Conservation (phyloP, 1,140 invertebrate species). For the Platyscapa corneri region DNA sequence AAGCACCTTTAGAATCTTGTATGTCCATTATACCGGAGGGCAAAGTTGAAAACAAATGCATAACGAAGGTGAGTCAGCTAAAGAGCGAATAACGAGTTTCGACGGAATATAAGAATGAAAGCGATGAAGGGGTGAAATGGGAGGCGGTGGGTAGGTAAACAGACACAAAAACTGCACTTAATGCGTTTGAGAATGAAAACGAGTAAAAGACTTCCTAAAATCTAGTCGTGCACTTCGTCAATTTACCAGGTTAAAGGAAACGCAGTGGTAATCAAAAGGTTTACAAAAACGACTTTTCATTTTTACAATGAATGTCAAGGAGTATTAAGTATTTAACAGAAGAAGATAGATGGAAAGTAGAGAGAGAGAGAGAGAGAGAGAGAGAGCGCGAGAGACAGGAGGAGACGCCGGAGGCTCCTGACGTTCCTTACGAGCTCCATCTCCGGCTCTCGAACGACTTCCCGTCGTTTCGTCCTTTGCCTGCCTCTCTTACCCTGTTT, state of each 20-base stretch:
- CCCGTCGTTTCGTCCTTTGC: slow-evolving; percentile 58
- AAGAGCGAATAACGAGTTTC: slow-evolving; percentile 52
- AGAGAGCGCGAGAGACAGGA: too few species aligned
- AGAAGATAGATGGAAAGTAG: background rate
- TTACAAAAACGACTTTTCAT: slow-evolving; percentile 58
- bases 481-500: slow-evolving; percentile 50
- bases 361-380: background rate
- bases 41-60: slow-evolving; percentile 30
- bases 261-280: slow-evolving; percentile 59
- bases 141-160: too few species aligned
- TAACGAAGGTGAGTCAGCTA: slow-evolving; percentile 14
- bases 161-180: background rate
- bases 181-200: slow-evolving; percentile 6
- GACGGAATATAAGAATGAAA: slow-evolving; percentile 50
- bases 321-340: background rate
- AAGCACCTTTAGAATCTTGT: background rate
- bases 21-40: slow-evolving; percentile 12
- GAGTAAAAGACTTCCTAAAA: slow-evolving; percentile 10
- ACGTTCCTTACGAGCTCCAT: slow-evolving; percentile 60
- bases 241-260: slow-evolving; percentile 29
- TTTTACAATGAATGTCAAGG: slow-evolving; percentile 43
- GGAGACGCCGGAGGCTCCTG: slow-evolving; percentile 10
- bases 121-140: background rate
- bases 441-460: slow-evolving; percentile 61
- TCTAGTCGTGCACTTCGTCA: slow-evolving; percentile 10